Base-by-base conservation (phyloP, 2,888 invertebrate genomes). In the Leucozona laternaria region DNA sequence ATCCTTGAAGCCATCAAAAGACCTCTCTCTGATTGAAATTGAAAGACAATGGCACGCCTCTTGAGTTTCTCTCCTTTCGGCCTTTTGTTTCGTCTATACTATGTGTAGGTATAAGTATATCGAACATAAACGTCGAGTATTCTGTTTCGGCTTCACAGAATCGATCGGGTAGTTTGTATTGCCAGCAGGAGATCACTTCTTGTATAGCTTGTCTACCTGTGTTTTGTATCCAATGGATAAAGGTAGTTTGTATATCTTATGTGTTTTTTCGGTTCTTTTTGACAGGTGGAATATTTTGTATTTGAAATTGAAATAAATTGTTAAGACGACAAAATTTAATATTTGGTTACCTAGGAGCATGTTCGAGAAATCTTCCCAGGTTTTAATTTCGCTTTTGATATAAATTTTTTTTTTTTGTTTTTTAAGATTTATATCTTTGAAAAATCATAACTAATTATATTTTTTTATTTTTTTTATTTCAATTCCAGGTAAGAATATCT, bases 21-120 rank as follows among this genome's bases (percentile, higher is more conserved):
- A 28, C 50, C 77, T 72, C 73, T 25, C 22, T 66, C 25, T 64
- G 79, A 70, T 75, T 76, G 75, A 70, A 86, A 55, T 71, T 72
- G 75, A 70, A 86, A 88, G 88, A 88, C 88, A 88, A 88, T 88
- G 80, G 80, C 79, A 88, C 88, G 88, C 88, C 88, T 85, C 88
- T 83, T 66, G 79, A 86, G 83, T 68, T 80, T 85, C 88, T 77
- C 82, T 75, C 88, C 70, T 58, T 58, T 70, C 31, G 43, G 73
- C 22, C 82, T 78, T 82, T 81, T 85, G 81, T 81, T 78, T 81
- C 68, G 57, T 76, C 71, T 48, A 22, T 17, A 55, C 2, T 20
- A 13, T 15, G 28, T 15, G 3, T 34, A 28, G n/a, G 28, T 28
- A 25, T 6, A 50, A 1, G 2, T 8, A 22, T 17, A 25, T 43